phyloP scores from a whole-genome alignment of 2,888 invertebrate genomes.

The Allolobophora icterica region DNA sequence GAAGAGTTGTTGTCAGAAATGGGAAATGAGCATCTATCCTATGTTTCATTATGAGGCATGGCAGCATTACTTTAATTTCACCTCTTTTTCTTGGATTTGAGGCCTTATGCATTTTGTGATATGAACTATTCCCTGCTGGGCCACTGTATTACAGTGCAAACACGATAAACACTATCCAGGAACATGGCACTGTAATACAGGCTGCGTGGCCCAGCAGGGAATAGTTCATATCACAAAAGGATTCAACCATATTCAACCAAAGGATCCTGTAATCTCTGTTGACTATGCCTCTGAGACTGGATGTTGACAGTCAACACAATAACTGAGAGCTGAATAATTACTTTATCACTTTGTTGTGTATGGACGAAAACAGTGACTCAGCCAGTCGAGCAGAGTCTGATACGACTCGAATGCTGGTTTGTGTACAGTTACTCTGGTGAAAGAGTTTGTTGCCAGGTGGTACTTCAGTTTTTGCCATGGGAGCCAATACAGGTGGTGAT shows the following conservation, averaged over 20 bases:
- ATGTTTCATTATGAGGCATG: too few species aligned
- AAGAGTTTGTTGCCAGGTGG: constrained; percentile 8
- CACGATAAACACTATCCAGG: too few species aligned
- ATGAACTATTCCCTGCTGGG: not conserved
- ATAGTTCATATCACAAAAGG: too few species aligned
- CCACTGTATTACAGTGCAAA: too few species aligned
- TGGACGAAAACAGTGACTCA: not conserved
- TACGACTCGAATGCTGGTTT: not conserved
- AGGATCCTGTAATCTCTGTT: not conserved
- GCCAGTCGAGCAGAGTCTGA: not conserved
- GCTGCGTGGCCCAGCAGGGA: too few species aligned
- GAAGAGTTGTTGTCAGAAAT: too few species aligned
- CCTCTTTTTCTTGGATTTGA: too few species aligned
- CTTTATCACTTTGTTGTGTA: not conserved
- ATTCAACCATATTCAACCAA: too few species aligned
- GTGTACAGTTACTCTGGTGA: not conserved
- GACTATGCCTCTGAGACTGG: not conserved
- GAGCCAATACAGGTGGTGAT: not conserved
- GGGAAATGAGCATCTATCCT: too few species aligned
- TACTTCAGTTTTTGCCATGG: not conserved
- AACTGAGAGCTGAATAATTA: not conserved
- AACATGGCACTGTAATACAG: too few species aligned
- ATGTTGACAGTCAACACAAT: not conserved
- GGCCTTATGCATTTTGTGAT: not conserved
- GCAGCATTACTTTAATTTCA: too few species aligned